Evolutionary conservation across 2,113 vertebrate genomes (phyloP), one percentile per base, ranked within the genome.

Genomic region (Alces alces): DNA sequence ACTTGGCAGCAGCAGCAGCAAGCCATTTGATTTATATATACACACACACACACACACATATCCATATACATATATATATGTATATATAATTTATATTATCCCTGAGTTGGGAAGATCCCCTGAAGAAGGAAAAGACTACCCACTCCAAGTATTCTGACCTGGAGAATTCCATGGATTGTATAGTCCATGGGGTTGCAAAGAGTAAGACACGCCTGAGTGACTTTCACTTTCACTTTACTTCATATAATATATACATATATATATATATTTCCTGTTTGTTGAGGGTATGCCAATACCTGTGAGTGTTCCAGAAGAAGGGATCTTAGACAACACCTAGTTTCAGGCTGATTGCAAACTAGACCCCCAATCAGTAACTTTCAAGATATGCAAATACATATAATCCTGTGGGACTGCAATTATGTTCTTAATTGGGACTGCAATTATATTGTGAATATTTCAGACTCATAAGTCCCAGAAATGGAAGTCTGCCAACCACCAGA

Each of bases 11-110:
- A 47, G 47, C 10, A 47, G 47, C 47, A 50, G 12, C 47, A 54
- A 54, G 33, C 3, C 10, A 21, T 33, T 6, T 54, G 19, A 82
- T 36, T 82, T 82, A 52, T 52, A 52, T 16, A 52, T 13, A 13
- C 14, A 52, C 2, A 54, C 0, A 33, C 14, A 33, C 12, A 33
- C 15, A 17, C 3, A 33, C 15, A 64, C 3, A 33, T 0, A n/a
- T 0, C 17, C 7, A 64, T 0, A n/a, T 4, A 66, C 0, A 66
- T 7, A 54, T 6, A 54, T 5, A 54, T 16, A 54, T 16, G 17
- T 52, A 52, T n/a, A n/a, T 17, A n/a, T 8, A 66, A 16, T n/a
- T 19, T n/a, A 66, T 66, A 66, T 36, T 66, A 66, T 36, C 33
- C 64, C 64, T 66, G 33, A 36, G 17, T 36, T 66, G 64, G 1